phyloP scores from a whole-genome alignment of 30 jellyfish, hydroid and myxozoan genomes.

The Aurelia aurita region DNA sequence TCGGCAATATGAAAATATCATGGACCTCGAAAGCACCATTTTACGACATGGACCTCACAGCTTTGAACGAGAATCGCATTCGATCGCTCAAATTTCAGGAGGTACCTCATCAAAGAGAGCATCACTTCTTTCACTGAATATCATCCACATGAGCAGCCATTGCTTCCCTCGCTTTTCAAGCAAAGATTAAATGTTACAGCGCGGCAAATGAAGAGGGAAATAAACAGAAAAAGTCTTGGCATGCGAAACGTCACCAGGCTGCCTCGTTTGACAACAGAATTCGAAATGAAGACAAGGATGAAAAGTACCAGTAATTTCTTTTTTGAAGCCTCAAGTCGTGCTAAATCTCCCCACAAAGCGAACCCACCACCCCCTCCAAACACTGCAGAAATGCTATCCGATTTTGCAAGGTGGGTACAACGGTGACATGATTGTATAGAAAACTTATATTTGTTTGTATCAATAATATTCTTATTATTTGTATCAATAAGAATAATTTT shows the following conservation, averaged over 20 bases:
- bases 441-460: neutral
- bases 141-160: neutral
- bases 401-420: neutral
- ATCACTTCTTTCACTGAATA: neutral
- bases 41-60: conserved; percentile 46
- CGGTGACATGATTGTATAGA: neutral
- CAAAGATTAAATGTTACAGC: conserved; percentile 3
- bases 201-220: neutral
- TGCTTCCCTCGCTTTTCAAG: conserved; percentile 38
- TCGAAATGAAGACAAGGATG: neutral
- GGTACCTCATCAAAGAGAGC: neutral
- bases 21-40: conserved; percentile 65
- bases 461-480: too few species aligned
- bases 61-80: conserved; percentile 36
- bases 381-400: conserved; percentile 12
- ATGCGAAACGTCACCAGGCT: conserved; percentile 4
- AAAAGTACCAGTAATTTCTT: neutral
- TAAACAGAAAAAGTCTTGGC: neutral
- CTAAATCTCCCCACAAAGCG: neutral
- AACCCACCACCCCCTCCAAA: conserved; percentile 63
- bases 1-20: conserved; percentile 54
- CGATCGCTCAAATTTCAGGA: conserved; percentile 5
- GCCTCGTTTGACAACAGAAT: conserved; percentile 21
- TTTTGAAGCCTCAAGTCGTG: neutral
- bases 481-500: too few species aligned